Conservation (phyloP, 2,113 vertebrate genomes). For the Neolamprologus ventralis region DNA sequence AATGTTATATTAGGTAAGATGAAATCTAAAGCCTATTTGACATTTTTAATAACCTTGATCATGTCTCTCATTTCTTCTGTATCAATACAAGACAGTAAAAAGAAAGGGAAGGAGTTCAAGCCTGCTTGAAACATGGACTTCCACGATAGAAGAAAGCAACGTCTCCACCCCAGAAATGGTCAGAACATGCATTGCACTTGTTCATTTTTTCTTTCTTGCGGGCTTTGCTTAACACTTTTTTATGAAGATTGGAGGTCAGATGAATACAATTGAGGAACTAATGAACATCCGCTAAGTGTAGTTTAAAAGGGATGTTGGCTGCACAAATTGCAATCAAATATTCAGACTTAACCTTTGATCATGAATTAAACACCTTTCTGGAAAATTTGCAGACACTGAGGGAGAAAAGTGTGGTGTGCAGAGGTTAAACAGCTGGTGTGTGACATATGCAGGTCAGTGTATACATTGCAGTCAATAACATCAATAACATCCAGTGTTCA, state of each 20-base stretch:
- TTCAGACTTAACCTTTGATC: neutral
- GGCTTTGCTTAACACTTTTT: neutral
- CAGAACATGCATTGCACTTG: conserved; percentile 23
- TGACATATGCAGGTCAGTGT: neutral
- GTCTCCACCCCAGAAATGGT: conserved; percentile 16
- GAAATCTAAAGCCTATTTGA: neutral
- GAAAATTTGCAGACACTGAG: neutral
- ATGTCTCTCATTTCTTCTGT: neutral
- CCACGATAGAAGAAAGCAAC: neutral
- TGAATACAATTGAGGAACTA: neutral
- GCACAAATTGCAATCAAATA: neutral
- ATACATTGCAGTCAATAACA: neutral
- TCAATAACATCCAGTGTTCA: conserved; percentile 4
- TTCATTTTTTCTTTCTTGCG: conserved; percentile 4
- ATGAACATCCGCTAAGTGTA: neutral
- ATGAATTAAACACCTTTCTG: neutral
- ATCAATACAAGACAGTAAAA: neutral
- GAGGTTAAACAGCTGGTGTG: neutral
- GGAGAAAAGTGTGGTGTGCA: neutral
- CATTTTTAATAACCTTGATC: neutral
- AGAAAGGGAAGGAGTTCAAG: neutral
- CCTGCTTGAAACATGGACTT: neutral
- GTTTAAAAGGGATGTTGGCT: neutral
- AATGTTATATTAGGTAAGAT: neutral
- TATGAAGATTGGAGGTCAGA: neutral